Percentiles rank a stretch among this genome's conserved stretches.
phyloP scores from a whole-genome alignment of 2,797 vertebrate genomes.

The Pteropus rufus region DNA sequence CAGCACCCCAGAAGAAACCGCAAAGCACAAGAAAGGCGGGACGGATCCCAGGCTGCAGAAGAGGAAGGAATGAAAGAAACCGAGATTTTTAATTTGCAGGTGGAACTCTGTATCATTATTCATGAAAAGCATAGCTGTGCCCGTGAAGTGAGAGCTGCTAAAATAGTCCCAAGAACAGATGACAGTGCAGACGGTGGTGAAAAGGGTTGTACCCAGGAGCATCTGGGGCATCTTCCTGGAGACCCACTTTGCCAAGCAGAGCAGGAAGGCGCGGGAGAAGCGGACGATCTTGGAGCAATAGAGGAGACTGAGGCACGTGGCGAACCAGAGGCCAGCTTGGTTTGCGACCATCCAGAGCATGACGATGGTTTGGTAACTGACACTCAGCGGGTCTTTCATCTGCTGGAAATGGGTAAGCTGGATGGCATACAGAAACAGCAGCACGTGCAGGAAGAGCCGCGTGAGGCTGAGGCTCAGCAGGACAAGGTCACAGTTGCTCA shows the following conservation, averaged over 20 bases:
- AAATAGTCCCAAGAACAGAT: constrained; percentile 39
- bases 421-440: constrained; percentile 54
- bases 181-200: constrained; percentile 10
- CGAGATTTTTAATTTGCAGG: neutral
- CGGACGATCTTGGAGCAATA: constrained; percentile 63
- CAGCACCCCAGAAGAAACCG: constrained; percentile 58
- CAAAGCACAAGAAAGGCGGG: constrained; percentile 39
- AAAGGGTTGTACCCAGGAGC: neutral
- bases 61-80: constrained; percentile 49
- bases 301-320: constrained; percentile 68
- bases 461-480: constrained; percentile 56
- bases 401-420: constrained; percentile 36
- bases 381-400: constrained; percentile 35
- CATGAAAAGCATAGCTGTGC: neutral
- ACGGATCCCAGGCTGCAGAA: constrained; percentile 48
- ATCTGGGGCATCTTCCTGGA: constrained; percentile 25
- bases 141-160: neutral
- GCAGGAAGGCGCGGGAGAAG: constrained; percentile 42
- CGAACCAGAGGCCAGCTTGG: constrained; percentile 53
- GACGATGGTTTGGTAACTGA: constrained; percentile 36
- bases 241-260: constrained; percentile 38
- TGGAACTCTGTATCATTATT: constrained; percentile 19
- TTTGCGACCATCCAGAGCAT: constrained; percentile 57
- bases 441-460: constrained; percentile 53
- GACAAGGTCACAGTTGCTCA: constrained; percentile 52